phyloP scores from a whole-genome alignment of 35 echinoderm and acorn worm species.

The Eucidaris tribuloides region DNA sequence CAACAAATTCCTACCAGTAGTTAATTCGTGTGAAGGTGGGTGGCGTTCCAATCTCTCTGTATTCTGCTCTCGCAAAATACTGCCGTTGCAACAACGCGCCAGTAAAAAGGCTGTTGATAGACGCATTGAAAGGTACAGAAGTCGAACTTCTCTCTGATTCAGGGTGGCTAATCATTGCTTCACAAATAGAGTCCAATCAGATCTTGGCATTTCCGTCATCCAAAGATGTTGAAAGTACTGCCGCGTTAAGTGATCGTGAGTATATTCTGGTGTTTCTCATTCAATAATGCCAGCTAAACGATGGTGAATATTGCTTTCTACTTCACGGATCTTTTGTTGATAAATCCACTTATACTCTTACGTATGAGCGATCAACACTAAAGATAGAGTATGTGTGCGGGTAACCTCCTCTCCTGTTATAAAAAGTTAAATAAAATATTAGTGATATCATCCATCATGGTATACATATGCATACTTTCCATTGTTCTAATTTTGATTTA shows the following conservation, averaged over 20 bases:
- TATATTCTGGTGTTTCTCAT: conserved; percentile 48
- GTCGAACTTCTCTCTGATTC: conserved; percentile 66
- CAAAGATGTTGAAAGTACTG: conserved; percentile 76
- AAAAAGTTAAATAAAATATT: too few species aligned
- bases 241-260: background rate
- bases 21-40: conserved; percentile 74
- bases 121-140: conserved; percentile 78
- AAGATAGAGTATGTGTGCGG: conserved; percentile 57
- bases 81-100: conserved; percentile 46
- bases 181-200: conserved; percentile 45
- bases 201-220: conserved; percentile 50
- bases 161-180: conserved; percentile 30
- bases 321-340: conserved; percentile 77
- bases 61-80: conserved; percentile 33
- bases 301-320: conserved; percentile 60
- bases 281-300: conserved; percentile 80
- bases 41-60: conserved; percentile 55
- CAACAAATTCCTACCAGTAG: conserved; percentile 79
- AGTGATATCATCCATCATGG: too few species aligned
- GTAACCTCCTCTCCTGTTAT: conserved; percentile 65
- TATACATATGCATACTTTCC: too few species aligned
- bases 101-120: conserved; percentile 66
- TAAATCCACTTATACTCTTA: conserved; percentile 78
- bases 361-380: conserved; percentile 63
- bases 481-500: too few species aligned